Percentiles rank a stretch among this genome's conserved stretches.
Conservation (phyloP, 2,797 vertebrate species). For the Pantherophis alleghaniensis region DNA sequence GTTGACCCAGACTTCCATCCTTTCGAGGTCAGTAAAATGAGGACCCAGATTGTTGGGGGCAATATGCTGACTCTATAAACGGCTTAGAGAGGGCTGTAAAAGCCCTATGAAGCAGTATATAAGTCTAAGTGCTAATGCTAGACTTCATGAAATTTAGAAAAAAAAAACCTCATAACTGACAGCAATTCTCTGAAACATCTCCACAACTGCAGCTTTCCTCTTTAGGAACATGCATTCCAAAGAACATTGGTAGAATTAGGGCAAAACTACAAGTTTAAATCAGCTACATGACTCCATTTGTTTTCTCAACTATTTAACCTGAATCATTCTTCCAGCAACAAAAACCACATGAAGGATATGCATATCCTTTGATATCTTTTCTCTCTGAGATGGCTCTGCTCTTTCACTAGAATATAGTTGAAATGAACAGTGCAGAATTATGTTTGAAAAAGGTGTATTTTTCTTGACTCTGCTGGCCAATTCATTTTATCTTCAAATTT, state of each 20-base stretch:
- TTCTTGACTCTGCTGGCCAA: slow-evolving; percentile 48
- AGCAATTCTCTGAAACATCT: neutral
- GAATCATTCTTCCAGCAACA: slow-evolving; percentile 28
- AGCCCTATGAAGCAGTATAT: too few species aligned
- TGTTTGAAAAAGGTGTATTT: neutral
- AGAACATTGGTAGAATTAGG: neutral
- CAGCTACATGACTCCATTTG: neutral
- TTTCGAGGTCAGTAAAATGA: too few species aligned
- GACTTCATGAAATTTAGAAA: neutral
- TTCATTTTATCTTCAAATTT: slow-evolving; percentile 62
- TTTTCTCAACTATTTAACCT: slow-evolving; percentile 5
- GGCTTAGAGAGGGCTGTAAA: too few species aligned
- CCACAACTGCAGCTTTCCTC: neutral
- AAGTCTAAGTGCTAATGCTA: too few species aligned
- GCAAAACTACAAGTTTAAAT: neutral
- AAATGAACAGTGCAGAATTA: slow-evolving; percentile 61
- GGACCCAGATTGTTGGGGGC: too few species aligned
- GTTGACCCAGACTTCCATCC: too few species aligned
- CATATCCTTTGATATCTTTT: slow-evolving; percentile 41
- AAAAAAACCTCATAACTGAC: neutral
- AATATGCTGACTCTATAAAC: too few species aligned
- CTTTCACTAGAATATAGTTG: slow-evolving; percentile 50
- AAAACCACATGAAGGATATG: slow-evolving; percentile 34
- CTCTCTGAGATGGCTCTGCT: slow-evolving; percentile 19
- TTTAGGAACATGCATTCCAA: neutral